Evolutionary conservation across 1,140 invertebrate genomes (phyloP).

Genomic region (Leptinotarsa undecemlineata): DNA sequence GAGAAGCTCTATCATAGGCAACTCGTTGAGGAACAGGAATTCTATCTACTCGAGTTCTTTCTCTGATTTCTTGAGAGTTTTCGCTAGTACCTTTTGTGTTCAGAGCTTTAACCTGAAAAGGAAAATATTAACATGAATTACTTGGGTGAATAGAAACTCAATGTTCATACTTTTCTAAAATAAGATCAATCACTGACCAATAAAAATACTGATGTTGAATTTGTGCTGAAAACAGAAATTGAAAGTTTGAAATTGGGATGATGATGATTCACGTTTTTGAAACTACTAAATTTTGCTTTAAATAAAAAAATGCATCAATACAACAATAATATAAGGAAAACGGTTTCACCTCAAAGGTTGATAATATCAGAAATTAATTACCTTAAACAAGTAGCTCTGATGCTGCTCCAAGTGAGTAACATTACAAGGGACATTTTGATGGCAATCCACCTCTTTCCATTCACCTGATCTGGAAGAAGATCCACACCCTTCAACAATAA

Average conservation of each 20-base stretch:
- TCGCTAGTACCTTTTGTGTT: conserved; percentile 84
- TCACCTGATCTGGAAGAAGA: conserved; percentile 64
- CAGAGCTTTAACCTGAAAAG: conserved; percentile 74
- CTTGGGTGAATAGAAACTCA: not conserved
- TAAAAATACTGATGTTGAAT: too few relatives aligned
- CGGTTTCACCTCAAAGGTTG: too few relatives aligned
- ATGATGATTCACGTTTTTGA: not conserved
- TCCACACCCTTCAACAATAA: conserved; percentile 65
- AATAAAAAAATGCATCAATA: too few relatives aligned
- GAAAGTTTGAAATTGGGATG: not conserved
- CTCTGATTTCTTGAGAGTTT: conserved; percentile 79
- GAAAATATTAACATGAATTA: not conserved
- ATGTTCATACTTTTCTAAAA: not conserved
- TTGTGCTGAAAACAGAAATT: too few relatives aligned
- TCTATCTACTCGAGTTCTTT: conserved; percentile 79
- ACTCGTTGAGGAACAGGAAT: conserved; percentile 81
- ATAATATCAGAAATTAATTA: conserved; percentile 36
- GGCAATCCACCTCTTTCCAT: conserved; percentile 83
- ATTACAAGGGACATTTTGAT: conserved; percentile 83
- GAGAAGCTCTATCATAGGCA: conserved; percentile 76
- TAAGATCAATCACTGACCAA: too few relatives aligned
- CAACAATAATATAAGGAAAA: too few relatives aligned
- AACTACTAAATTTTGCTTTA: not conserved
- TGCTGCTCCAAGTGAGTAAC: conserved; percentile 82
- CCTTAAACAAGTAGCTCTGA: conserved; percentile 80